Conservation (phyloP, 1,140 invertebrate species). For the Stenopsyche tienmushanensis region DNA sequence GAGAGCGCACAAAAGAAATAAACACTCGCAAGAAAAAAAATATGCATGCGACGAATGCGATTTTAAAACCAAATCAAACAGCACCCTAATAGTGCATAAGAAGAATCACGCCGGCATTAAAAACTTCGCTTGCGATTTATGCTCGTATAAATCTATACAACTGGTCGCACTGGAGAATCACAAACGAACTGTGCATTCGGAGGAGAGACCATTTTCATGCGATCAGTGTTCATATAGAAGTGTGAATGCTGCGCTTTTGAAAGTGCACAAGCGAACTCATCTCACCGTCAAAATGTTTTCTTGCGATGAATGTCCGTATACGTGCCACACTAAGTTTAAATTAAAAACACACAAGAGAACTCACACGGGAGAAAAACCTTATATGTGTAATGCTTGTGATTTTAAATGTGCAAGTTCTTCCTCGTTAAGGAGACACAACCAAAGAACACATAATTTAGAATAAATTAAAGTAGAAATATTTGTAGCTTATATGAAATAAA, state of each 20-base stretch:
- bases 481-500: too few relatives aligned
- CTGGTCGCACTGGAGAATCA: not conserved
- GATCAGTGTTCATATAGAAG: constrained; percentile 34
- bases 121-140: constrained; percentile 32
- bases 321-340: constrained; percentile 33
- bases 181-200: not conserved
- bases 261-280: constrained; percentile 32
- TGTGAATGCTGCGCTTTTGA: constrained; percentile 25
- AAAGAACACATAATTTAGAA: not conserved
- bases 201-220: constrained; percentile 35
- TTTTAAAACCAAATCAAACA: constrained; percentile 36
- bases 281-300: constrained; percentile 29
- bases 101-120: constrained; percentile 34
- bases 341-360: constrained; percentile 31
- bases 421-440: constrained; percentile 8
- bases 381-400: constrained; percentile 22
- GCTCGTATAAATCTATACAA: constrained; percentile 22
- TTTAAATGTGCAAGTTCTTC: constrained; percentile 26
- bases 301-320: constrained; percentile 34
- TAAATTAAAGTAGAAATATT: not conserved
- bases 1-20: constrained; percentile 35
- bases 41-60: constrained; percentile 33
- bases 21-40: constrained; percentile 31
- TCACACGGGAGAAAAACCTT: constrained; percentile 35
- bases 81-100: constrained; percentile 26